Evolutionary conservation across 2,113 vertebrate species (phyloP).

Genomic region (Oryzias curvinotus): DNA sequence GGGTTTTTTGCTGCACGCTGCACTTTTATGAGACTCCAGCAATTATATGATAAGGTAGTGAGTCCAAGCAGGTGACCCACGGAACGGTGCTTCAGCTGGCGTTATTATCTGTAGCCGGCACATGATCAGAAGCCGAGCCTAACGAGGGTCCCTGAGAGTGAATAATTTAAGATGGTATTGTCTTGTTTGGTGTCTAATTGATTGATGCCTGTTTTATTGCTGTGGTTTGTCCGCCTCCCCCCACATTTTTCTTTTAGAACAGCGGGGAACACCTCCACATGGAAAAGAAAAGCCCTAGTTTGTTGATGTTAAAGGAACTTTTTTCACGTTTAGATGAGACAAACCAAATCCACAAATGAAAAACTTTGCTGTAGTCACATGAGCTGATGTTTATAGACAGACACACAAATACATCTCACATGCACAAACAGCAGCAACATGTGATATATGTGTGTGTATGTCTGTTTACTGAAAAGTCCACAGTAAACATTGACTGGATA

Average conservation of each 20-base stretch:
- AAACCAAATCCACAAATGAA: no score
- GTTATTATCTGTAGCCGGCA: constrained; percentile 4
- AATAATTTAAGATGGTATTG: constrained; percentile 44
- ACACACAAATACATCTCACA: no score
- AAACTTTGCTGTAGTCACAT: no score
- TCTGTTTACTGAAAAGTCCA: no score
- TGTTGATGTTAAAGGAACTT: not conserved
- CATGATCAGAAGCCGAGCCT: constrained; percentile 5
- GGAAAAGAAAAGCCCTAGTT: not conserved
- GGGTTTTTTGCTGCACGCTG: not conserved
- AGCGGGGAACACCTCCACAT: not conserved
- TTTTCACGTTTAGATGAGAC: not conserved
- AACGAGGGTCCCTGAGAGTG: constrained; percentile 3
- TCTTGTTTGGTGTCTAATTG: not conserved
- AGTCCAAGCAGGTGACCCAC: not conserved
- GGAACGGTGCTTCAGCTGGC: not conserved
- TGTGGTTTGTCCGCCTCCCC: not conserved
- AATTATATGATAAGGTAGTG: constrained; percentile 35
- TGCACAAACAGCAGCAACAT: no score
- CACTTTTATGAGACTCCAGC: constrained; percentile 17
- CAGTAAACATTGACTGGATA: no score
- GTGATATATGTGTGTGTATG: no score
- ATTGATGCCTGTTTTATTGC: constrained; percentile 8
- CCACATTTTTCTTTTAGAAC: not conserved
- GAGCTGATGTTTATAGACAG: no score